A percentile compares a stretch with the other conserved stretches of the same genome.
These are phyloP conservation scores for Cranoglanis bouderius DNA, from an alignment of 2,113 vertebrate species.

Conservation along the genomic window DNA sequence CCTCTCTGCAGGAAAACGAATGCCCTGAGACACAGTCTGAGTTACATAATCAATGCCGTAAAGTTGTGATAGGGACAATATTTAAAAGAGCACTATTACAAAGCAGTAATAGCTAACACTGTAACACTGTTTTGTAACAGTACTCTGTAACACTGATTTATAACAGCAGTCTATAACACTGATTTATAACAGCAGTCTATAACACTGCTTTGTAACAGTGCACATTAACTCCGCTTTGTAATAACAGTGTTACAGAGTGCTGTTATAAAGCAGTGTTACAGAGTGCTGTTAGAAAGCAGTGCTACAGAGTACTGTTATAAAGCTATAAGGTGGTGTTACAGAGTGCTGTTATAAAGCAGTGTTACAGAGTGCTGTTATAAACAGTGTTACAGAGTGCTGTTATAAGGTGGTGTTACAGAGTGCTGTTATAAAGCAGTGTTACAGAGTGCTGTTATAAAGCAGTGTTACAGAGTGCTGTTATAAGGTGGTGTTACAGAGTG, in stretches of 20 bases:
- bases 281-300: not conserved
- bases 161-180: not conserved
- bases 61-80: not conserved
- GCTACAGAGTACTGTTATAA: no score
- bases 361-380: not conserved
- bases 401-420: not conserved
- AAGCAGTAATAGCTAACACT: not conserved
- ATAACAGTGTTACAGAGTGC: not conserved
- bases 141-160: not conserved
- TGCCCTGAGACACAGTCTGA: not conserved
- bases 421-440: not conserved
- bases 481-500: no score
- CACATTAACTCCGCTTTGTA: no score
- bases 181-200: not conserved
- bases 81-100: not conserved
- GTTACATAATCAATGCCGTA: not conserved
- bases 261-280: not conserved
- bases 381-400: not conserved
- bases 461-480: no score
- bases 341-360: not conserved
- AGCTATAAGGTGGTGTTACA: not conserved
- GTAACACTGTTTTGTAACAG: not conserved
- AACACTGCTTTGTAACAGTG: no score
- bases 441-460: not conserved
- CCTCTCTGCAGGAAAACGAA: constrained; percentile 2